A percentile compares a stretch with the other conserved stretches of the same genome.
These are phyloP conservation scores for Ferrisia virgata DNA, from an alignment of 2,888 invertebrate genomes.

Conservation along the genomic window DNA sequence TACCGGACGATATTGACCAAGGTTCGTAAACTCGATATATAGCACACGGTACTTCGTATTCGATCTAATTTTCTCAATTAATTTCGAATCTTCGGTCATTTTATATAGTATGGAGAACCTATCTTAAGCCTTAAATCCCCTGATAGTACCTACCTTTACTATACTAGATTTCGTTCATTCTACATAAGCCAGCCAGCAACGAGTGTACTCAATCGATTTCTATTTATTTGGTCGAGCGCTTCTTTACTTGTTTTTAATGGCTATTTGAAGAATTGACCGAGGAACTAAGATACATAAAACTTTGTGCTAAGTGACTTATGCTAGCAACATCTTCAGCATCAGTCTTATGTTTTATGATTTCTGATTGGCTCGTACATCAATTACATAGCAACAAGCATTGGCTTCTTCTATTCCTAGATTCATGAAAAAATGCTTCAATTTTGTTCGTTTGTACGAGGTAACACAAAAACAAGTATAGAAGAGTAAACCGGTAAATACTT, in stretches of 20 bases:
- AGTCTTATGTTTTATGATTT: background rate
- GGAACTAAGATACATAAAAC: background rate
- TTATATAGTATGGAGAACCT: background rate
- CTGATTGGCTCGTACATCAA: background rate
- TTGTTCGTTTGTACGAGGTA: no score
- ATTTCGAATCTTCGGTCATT: slow-evolving; percentile 8
- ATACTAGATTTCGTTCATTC: background rate
- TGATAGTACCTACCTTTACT: no score
- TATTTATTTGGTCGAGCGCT: background rate
- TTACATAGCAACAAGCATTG: no score
- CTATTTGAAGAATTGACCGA: background rate
- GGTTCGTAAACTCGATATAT: no score
- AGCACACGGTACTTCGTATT: no score
- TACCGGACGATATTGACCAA: no score
- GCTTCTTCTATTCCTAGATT: no score
- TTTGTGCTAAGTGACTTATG: background rate
- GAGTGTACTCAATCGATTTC: background rate
- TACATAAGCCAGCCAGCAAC: background rate
- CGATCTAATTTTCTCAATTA: slow-evolving; percentile 3
- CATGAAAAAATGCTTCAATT: no score
- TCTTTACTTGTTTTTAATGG: background rate
- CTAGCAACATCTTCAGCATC: background rate
- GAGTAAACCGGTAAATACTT: no score
- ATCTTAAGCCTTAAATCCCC: background rate
- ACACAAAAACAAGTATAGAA: no score